Conservation (phyloP, 2,797 vertebrate genomes). For the Muscicapa striata region DNA sequence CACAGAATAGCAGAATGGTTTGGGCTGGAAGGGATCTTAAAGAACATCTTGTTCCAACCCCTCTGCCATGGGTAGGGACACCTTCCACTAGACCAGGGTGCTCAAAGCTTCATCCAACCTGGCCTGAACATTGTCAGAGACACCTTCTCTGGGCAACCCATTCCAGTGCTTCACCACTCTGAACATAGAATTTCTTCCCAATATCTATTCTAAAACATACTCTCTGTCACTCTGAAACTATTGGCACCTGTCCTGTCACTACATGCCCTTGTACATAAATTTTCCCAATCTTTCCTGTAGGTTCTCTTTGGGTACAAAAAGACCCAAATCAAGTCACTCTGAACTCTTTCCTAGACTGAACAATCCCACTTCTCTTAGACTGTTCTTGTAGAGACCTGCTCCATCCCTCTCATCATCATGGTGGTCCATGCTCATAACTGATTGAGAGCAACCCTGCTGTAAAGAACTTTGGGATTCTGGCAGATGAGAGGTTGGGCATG, state of each 20-base stretch:
- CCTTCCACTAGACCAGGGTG: neutral
- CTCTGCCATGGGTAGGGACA: neutral
- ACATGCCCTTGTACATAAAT: neutral
- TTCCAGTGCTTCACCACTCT: neutral
- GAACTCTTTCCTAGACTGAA: neutral
- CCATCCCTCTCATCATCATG: neutral
- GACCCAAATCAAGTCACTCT: rapidly evolving
- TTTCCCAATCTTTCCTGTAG: neutral
- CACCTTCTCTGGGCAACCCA: neutral
- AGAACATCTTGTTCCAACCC: neutral
- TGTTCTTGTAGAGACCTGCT: neutral
- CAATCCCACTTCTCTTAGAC: neutral
- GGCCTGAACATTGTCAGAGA: neutral
- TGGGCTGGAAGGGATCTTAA: neutral
- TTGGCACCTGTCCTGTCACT: neutral
- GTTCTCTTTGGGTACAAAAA: rapidly evolving
- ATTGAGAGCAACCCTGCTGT: rapidly evolving
- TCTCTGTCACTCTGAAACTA: neutral
- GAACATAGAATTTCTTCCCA: neutral
- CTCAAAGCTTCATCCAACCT: neutral
- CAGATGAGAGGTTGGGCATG: neutral
- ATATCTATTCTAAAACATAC: neutral
- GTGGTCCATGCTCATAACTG: neutral
- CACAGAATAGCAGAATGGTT: neutral
- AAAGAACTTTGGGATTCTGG: neutral